A percentile compares a stretch with the other conserved stretches of the same genome.
These are phyloP conservation scores for Bactericera cockerelli DNA, from an alignment of 1,140 invertebrate species.

Conservation along the genomic window DNA sequence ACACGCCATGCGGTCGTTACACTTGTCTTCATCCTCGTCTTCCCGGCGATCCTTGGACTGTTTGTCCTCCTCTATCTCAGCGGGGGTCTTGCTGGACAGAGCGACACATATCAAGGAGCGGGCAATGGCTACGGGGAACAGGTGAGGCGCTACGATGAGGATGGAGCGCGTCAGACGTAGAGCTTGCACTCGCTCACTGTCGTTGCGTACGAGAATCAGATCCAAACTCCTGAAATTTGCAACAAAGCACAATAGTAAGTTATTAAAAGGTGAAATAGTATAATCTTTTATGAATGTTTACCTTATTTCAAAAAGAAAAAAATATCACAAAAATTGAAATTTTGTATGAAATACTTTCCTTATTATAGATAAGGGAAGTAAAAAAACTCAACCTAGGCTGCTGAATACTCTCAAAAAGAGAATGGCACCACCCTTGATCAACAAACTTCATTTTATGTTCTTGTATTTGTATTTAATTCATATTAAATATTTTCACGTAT, in stretches of 20 bases:
- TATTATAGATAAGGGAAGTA: not conserved
- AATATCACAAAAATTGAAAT: conserved; percentile 10
- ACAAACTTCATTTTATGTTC: too few species aligned
- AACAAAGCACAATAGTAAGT: conserved; percentile 9
- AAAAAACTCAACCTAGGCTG: too few species aligned
- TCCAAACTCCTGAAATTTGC: conserved; percentile 50
- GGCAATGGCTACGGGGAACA: conserved; percentile 46
- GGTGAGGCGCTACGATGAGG: conserved; percentile 43
- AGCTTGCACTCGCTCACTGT: conserved; percentile 78
- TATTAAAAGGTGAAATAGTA: not conserved
- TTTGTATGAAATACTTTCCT: conserved; percentile 8
- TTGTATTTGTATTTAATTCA: too few species aligned
- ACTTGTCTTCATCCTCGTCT: conserved; percentile 40
- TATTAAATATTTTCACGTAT: too few species aligned
- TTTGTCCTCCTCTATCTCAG: conserved; percentile 24
- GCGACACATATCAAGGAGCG: conserved; percentile 66
- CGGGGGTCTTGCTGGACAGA: conserved; percentile 41
- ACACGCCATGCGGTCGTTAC: conserved; percentile 51
- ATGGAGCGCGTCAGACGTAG: conserved; percentile 62
- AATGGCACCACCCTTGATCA: too few species aligned
- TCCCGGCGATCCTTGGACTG: not conserved
- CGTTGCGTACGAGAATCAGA: conserved; percentile 59
- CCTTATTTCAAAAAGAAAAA: too few species aligned
- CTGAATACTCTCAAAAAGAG: too few species aligned
- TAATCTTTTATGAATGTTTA: conserved; percentile 10